These are phyloP conservation scores for Drosophila lacertosa DNA, from an alignment of 1,140 invertebrate species.

Conservation along the genomic window DNA sequence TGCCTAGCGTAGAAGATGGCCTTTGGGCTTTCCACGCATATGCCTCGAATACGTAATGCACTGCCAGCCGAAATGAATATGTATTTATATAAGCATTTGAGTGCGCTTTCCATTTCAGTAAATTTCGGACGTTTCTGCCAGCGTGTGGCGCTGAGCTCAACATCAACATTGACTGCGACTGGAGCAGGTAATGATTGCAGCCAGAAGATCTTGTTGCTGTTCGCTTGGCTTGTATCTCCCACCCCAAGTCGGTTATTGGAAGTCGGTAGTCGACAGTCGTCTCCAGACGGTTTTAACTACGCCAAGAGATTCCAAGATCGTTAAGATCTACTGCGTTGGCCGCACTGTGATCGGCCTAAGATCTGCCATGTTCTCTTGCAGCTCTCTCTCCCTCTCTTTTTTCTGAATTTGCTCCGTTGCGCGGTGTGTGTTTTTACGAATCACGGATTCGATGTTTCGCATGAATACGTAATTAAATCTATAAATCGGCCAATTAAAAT, in stretches of 20 bases:
- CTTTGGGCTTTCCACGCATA: constrained; percentile 59
- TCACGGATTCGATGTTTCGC: constrained; percentile 84
- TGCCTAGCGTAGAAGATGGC: constrained; percentile 1
- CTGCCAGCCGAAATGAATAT: constrained; percentile 61
- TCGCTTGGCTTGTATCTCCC: constrained; percentile 29
- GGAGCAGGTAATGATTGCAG: constrained; percentile 28
- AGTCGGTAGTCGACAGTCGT: constrained; percentile 9
- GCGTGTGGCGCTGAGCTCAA: constrained; percentile 63
- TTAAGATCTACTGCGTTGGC: constrained; percentile 77
- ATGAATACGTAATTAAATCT: constrained; percentile 84
- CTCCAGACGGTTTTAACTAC: background rate
- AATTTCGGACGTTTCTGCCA: constrained; percentile 30
- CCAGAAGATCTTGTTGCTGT: constrained; percentile 38
- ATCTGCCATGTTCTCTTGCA: constrained; percentile 47
- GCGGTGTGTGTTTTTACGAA: constrained; percentile 84
- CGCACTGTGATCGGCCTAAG: constrained; percentile 58
- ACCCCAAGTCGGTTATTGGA: constrained; percentile 4
- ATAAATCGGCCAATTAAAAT: constrained; percentile 84
- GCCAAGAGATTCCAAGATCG: constrained; percentile 65
- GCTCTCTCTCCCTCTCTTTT: constrained; percentile 13
- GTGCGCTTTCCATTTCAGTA: constrained; percentile 53
- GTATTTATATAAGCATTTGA: constrained; percentile 40
- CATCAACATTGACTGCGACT: constrained; percentile 12
- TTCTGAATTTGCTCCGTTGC: constrained; percentile 32
- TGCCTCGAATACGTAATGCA: constrained; percentile 62